Evolutionary conservation across 2,113 vertebrate species (phyloP).

Genomic region (Malaclemys terrapin): DNA sequence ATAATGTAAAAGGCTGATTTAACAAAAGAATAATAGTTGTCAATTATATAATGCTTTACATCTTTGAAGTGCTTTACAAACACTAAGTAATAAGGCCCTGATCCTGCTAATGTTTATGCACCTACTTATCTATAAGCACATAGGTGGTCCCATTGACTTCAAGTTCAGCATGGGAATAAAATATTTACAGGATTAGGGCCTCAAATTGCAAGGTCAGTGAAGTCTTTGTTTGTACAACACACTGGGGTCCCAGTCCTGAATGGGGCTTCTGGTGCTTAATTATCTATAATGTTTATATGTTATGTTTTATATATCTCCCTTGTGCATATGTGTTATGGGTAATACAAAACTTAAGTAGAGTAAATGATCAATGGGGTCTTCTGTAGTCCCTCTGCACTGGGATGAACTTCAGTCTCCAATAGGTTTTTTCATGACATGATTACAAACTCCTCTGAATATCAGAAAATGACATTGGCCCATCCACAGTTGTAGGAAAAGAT

Average conservation of each 20-base stretch:
- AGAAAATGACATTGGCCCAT: background rate
- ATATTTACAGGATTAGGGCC: background rate
- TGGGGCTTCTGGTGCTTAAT: background rate
- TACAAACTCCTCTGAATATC: background rate
- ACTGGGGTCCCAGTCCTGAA: background rate
- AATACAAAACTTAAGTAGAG: background rate
- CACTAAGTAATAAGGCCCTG: background rate
- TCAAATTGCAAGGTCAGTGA: background rate
- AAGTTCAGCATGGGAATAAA: background rate
- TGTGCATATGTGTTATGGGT: background rate
- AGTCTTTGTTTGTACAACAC: background rate
- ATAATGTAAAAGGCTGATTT: background rate
- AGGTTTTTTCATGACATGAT: background rate
- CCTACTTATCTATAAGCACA: background rate
- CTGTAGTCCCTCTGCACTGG: background rate
- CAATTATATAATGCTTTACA: background rate
- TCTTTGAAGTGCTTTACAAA: background rate
- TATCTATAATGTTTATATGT: background rate
- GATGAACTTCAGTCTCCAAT: background rate
- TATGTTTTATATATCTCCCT: background rate
- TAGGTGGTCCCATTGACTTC: background rate
- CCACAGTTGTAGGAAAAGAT: background rate
- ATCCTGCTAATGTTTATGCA: background rate
- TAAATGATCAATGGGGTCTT: background rate
- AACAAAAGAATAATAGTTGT: background rate